phyloP scores from a whole-genome alignment of 2,888 invertebrate species.

The Agrochola lota region DNA sequence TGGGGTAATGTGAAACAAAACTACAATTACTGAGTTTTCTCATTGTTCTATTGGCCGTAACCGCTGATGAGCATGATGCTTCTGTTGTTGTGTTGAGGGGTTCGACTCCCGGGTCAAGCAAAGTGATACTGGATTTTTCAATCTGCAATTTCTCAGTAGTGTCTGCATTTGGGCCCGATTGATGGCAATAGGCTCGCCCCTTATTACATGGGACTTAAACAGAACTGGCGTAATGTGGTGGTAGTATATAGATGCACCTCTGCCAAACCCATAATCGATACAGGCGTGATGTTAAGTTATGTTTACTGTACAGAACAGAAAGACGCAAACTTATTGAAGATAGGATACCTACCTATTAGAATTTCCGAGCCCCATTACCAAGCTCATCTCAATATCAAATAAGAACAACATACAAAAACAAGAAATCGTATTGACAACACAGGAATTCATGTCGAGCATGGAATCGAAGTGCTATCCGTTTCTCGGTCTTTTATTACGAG shows the following conservation, averaged over 20 bases:
- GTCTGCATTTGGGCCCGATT: too few species aligned
- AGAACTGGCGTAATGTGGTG: not conserved
- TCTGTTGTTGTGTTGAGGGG: too few species aligned
- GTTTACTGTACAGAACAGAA: not conserved
- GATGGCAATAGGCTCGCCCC: too few species aligned
- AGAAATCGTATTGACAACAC: not conserved
- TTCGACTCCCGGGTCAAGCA: too few species aligned
- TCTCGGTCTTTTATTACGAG: conserved; percentile 34
- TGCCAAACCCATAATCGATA: not conserved
- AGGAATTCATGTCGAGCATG: conserved; percentile 14
- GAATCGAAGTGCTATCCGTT: conserved; percentile 33
- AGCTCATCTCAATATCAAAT: conserved; percentile 14
- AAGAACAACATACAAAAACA: not conserved
- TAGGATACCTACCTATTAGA: not conserved
- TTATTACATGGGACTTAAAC: not conserved
- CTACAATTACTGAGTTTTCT: too few species aligned
- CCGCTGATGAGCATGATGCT: too few species aligned
- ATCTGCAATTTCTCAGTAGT: too few species aligned
- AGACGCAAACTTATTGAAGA: not conserved
- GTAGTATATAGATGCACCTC: not conserved
- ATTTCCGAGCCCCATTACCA: not conserved
- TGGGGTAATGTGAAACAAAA: too few species aligned
- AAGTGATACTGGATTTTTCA: too few species aligned
- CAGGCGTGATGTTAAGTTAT: not conserved
- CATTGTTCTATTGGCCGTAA: too few species aligned